Evolutionary conservation across 2,888 invertebrate species (phyloP).

Genomic region (Sphaerophoria rueppellii): DNA sequence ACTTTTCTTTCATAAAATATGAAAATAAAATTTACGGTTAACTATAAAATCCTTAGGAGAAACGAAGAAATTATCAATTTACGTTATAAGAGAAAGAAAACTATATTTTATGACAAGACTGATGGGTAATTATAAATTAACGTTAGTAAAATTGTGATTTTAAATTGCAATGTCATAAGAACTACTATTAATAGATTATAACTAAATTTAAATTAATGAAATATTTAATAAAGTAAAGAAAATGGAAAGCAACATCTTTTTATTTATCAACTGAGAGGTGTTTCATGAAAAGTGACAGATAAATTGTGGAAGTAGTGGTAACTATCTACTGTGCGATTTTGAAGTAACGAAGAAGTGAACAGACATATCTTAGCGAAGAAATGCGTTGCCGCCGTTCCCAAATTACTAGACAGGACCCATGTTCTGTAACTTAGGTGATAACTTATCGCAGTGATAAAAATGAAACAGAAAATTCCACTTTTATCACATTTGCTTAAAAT

Average conservation of each 20-base stretch:
- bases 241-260: background rate
- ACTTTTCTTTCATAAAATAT: constrained; percentile 46
- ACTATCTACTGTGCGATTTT: too few species aligned
- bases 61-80: constrained; percentile 62
- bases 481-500: too few species aligned
- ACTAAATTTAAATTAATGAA: constrained; percentile 23
- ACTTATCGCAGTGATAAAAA: too few species aligned
- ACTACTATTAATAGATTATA: constrained; percentile 62
- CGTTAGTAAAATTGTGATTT: constrained; percentile 61
- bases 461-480: too few species aligned
- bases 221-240: background rate
- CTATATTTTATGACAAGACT: constrained; percentile 71
- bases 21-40: constrained; percentile 34
- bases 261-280: background rate
- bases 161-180: constrained; percentile 64
- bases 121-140: constrained; percentile 71
- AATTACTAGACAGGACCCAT: too few species aligned
- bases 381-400: too few species aligned
- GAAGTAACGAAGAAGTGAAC: too few species aligned
- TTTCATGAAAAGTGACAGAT: background rate
- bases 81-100: constrained; percentile 57
- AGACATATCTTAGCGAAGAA: too few species aligned
- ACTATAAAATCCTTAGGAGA: constrained; percentile 22
- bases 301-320: background rate
- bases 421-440: too few species aligned